Evolutionary conservation across 2,797 vertebrate genomes (phyloP).

Genomic region (Melanotaenia parkinsoni): DNA sequence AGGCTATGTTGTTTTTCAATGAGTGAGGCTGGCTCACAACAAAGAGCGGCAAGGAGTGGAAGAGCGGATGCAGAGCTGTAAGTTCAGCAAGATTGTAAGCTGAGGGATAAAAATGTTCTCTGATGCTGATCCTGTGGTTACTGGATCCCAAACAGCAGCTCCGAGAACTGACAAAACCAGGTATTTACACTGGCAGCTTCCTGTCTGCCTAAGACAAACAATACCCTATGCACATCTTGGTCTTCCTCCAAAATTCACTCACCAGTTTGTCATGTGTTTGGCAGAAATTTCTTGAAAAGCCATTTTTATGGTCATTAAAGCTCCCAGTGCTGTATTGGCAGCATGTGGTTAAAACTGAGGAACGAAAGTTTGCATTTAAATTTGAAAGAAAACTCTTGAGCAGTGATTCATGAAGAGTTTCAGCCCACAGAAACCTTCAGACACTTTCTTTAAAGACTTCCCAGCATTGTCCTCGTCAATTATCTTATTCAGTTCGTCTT

Average conservation of each 20-base stretch:
- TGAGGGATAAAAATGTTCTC: constrained; percentile 72
- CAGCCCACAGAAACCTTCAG: constrained; percentile 47
- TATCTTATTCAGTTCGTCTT: constrained; percentile 57
- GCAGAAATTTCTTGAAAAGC: constrained; percentile 22
- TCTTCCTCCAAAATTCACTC: constrained; percentile 54
- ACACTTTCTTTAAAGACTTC: constrained; percentile 42
- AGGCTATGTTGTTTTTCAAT: constrained; percentile 37
- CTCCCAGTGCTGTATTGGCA: constrained; percentile 30
- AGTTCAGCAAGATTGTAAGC: constrained; percentile 68
- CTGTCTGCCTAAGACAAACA: constrained; percentile 63
- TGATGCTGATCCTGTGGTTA: constrained; percentile 72
- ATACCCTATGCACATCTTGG: constrained; percentile 45
- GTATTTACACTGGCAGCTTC: constrained; percentile 63
- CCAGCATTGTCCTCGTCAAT: constrained; percentile 63
- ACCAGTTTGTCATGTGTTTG: constrained; percentile 36
- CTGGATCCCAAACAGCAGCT: constrained; percentile 63
- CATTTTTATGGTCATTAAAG: constrained; percentile 39
- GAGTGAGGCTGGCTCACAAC: constrained; percentile 46
- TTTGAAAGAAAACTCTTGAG: constrained; percentile 47
- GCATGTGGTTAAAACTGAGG: constrained; percentile 9
- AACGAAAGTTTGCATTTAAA: constrained; percentile 48
- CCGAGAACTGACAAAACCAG: constrained; percentile 66
- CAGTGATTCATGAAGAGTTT: constrained; percentile 49
- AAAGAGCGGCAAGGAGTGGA: constrained; percentile 49
- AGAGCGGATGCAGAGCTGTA: constrained; percentile 57